Evolutionary conservation across 2,797 vertebrate species (phyloP).

Genomic region (Propithecus perrieri): DNA sequence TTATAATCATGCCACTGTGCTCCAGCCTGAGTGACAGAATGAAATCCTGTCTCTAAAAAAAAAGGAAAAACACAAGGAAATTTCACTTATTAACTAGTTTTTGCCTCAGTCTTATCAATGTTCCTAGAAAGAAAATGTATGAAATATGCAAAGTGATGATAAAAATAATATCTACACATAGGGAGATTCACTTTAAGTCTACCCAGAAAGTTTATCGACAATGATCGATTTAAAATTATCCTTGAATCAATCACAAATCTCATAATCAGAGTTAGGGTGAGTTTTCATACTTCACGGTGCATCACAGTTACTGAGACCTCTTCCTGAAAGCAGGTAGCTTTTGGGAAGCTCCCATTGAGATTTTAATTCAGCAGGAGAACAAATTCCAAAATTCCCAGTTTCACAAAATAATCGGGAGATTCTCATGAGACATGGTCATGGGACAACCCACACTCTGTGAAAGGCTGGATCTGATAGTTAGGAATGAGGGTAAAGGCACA

Average conservation of each 20-base stretch:
- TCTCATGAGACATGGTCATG: neutral
- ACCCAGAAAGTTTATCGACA: neutral
- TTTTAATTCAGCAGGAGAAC: neutral
- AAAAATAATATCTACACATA: neutral
- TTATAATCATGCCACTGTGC: neutral
- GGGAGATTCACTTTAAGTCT: neutral
- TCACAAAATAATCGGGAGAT: neutral
- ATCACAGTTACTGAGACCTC: neutral
- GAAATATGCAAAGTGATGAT: slow-evolving; percentile 5
- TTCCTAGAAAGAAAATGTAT: neutral
- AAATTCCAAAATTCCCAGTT: neutral
- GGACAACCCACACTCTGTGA: neutral
- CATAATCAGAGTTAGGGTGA: neutral
- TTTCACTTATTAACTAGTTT: neutral
- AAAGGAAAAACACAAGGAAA: neutral
- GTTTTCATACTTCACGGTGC: neutral
- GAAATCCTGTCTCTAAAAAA: neutral
- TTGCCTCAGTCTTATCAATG: neutral
- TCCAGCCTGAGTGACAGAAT: neutral
- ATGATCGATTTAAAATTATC: slow-evolving; percentile 6
- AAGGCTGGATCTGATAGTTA: slow-evolving; percentile 13
- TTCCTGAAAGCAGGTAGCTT: neutral
- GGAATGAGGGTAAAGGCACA: neutral
- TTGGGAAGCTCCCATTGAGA: neutral
- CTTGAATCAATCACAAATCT: neutral